Conservation (phyloP, 1,140 invertebrate genomes). For the Anoplolepis gracilipes region DNA sequence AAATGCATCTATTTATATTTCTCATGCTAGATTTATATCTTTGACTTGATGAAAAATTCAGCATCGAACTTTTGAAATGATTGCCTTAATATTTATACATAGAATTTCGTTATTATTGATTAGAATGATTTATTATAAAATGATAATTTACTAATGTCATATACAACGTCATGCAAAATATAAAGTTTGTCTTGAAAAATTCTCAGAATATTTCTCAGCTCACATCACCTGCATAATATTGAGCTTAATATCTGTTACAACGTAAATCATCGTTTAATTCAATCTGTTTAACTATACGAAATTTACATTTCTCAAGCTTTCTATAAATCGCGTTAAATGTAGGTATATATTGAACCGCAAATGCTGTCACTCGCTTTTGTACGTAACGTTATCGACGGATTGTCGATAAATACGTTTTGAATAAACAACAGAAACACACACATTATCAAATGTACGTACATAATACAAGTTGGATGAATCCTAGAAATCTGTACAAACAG, state of each 20-base stretch:
- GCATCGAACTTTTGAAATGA: not conserved
- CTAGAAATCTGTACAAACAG: not conserved
- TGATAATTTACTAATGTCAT: too few species aligned
- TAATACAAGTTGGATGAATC: not conserved
- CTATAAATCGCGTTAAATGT: not conserved
- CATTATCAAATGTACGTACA: not conserved
- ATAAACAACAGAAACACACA: not conserved
- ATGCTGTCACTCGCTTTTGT: not conserved
- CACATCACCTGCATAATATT: too few species aligned
- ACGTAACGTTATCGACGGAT: conserved; percentile 14
- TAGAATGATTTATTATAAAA: too few species aligned
- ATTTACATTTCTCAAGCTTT: not conserved
- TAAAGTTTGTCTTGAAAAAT: too few species aligned
- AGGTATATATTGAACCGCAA: not conserved
- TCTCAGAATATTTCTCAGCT: not conserved
- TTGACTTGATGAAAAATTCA: too few species aligned
- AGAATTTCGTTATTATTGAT: too few species aligned
- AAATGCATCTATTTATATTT: not conserved
- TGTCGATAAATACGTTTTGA: conserved; percentile 3
- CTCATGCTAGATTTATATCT: not conserved
- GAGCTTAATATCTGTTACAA: too few species aligned
- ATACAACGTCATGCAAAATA: too few species aligned
- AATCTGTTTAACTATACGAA: not conserved
- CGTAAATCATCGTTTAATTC: not conserved
- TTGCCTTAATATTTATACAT: too few species aligned